These are phyloP conservation scores for Ophion slaviceki DNA, from an alignment of 2,888 invertebrate genomes.

Conservation along the genomic window DNA sequence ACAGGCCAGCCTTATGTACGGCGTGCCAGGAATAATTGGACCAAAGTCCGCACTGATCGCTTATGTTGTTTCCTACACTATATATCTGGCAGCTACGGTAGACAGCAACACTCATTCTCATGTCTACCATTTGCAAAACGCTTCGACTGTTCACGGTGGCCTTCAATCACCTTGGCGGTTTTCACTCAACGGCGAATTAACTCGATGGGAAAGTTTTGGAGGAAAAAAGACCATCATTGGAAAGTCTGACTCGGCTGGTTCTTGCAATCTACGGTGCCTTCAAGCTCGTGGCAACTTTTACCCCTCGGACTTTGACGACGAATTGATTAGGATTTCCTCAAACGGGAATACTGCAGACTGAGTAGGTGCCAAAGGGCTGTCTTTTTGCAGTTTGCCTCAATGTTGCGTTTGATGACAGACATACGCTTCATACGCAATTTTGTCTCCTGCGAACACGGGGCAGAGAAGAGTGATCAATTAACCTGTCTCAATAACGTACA, in stretches of 20 bases:
- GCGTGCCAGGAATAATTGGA: constrained; percentile 27
- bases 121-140: background rate
- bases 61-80: background rate
- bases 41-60: constrained; percentile 27
- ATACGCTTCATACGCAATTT: constrained; percentile 25
- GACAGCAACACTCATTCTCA: background rate
- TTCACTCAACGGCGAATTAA: background rate
- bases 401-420: background rate
- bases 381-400: background rate
- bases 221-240: background rate
- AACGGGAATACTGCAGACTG: background rate
- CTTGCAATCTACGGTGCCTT: background rate
- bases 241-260: background rate
- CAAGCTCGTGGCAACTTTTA: background rate
- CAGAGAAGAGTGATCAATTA: constrained; percentile 41
- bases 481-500: constrained; percentile 23
- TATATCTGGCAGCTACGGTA: background rate
- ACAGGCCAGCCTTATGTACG: constrained; percentile 10
- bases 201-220: background rate
- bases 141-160: background rate
- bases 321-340: background rate
- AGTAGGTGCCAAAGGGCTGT: background rate
- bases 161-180: background rate
- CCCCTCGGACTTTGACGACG: background rate
- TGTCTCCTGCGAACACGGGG: constrained; percentile 1